A percentile compares a stretch with the other conserved stretches of the same genome.
Evolutionary conservation across 1,140 invertebrate genomes (phyloP).

Genomic region (Drosophila kanapiae): DNA sequence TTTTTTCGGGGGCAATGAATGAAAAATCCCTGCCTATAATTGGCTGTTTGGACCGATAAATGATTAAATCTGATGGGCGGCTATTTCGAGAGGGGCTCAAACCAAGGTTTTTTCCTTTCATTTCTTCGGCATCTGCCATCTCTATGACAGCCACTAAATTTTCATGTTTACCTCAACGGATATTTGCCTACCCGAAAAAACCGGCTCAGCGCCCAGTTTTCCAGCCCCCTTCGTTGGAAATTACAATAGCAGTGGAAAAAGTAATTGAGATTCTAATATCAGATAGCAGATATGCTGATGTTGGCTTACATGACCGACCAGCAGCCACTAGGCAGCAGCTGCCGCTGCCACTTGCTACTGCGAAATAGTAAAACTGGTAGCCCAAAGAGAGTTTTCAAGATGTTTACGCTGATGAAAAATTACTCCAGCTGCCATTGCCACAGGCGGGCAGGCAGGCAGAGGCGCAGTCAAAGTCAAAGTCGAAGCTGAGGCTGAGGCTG

Average conservation of each 20-base stretch:
- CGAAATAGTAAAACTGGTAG: slow-evolving; percentile 54
- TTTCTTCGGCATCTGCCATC: slow-evolving; percentile 16
- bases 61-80: slow-evolving; percentile 42
- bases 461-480: slow-evolving; percentile 42
- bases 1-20: slow-evolving; percentile 7
- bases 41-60: slow-evolving; percentile 48
- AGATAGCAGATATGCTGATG: slow-evolving; percentile 70
- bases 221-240: slow-evolving; percentile 36
- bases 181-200: slow-evolving; percentile 51
- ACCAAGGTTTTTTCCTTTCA: not conserved
- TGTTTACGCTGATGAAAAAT: slow-evolving; percentile 78
- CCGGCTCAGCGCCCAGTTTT: slow-evolving; percentile 51
- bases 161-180: slow-evolving; percentile 47
- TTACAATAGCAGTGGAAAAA: slow-evolving; percentile 71
- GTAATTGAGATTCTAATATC: slow-evolving; percentile 83
- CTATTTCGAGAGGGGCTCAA: slow-evolving; percentile 11
- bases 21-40: slow-evolving; percentile 36
- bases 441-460: slow-evolving; percentile 52
- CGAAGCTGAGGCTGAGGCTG: slow-evolving; percentile 12
- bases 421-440: slow-evolving; percentile 73
- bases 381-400: slow-evolving; percentile 71
- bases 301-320: slow-evolving; percentile 58
- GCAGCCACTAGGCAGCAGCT: slow-evolving; percentile 29
- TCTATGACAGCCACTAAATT: slow-evolving; percentile 53
- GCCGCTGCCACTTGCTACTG: slow-evolving; percentile 30